phyloP scores from a whole-genome alignment of 92 coral and sea anemone genomes.

The Bergia puertoricense region DNA sequence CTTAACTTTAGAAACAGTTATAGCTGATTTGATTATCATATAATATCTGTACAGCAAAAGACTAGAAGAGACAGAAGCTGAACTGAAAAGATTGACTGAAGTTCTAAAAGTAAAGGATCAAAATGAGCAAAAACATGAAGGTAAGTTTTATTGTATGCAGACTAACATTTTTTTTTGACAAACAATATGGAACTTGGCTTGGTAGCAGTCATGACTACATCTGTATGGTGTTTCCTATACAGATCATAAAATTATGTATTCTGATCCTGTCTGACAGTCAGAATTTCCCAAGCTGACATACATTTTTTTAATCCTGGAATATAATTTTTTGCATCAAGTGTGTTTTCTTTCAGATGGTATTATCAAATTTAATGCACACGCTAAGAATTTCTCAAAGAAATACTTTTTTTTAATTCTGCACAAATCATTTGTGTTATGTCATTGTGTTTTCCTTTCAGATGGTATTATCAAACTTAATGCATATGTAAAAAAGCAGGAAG shows the following conservation, averaged over 20 bases:
- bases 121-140: conserved; percentile 86
- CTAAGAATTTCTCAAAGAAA: too few species aligned
- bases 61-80: conserved; percentile 78
- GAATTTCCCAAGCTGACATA: not conserved
- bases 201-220: not conserved
- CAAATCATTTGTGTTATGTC: not conserved
- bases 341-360: conserved; percentile 28
- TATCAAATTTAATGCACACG: conserved; percentile 82
- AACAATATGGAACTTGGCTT: not conserved
- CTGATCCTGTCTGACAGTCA: not conserved
- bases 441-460: conserved; percentile 53
- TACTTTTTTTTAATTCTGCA: too few species aligned
- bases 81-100: conserved; percentile 79
- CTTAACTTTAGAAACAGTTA: not conserved
- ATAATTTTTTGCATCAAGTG: not conserved
- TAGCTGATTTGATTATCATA: not conserved
- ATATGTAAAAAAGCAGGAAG: conserved; percentile 89
- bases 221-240: too few species aligned
- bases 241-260: too few species aligned
- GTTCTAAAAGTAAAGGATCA: conserved; percentile 78
- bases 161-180: not conserved
- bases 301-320: not conserved
- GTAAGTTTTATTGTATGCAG: conserved; percentile 16
- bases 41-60: conserved; percentile 47
- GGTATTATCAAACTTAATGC: conserved; percentile 87